Percentiles rank a stretch among this genome's conserved stretches.
Evolutionary conservation across 2,113 vertebrate genomes (phyloP).

Genomic region (Pygoscelis antarcticus): DNA sequence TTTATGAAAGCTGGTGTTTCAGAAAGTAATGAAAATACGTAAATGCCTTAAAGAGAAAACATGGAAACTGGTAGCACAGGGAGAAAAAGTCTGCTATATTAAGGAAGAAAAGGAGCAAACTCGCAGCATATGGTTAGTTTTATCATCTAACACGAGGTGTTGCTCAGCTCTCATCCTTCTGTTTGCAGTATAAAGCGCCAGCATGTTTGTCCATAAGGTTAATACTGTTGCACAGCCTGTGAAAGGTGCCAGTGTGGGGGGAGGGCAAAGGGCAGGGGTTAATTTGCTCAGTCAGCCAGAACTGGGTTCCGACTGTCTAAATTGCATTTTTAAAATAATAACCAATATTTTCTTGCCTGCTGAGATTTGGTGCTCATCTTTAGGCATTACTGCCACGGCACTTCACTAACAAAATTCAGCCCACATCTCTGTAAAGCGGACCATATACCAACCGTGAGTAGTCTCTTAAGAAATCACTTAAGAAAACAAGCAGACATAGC

Average conservation of each 20-base stretch:
- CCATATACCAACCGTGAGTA: background rate
- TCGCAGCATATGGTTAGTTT: background rate
- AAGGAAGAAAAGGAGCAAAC: background rate
- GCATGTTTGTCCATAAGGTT: background rate
- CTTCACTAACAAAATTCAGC: background rate
- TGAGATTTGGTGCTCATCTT: background rate
- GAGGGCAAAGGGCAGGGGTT: background rate
- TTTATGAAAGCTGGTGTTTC: background rate
- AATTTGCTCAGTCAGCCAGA: background rate
- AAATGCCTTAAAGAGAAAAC: background rate
- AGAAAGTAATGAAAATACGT: background rate
- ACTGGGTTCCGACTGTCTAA: background rate
- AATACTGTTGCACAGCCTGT: background rate
- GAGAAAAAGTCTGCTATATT: background rate
- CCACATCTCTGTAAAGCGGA: background rate
- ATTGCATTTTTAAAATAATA: background rate
- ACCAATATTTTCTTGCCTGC: background rate
- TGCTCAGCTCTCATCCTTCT: conserved; percentile 34
- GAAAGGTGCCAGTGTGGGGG: background rate
- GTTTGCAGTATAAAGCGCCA: background rate
- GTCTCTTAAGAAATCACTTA: background rate
- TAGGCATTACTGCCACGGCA: background rate
- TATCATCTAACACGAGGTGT: conserved; percentile 20
- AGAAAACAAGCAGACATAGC: background rate
- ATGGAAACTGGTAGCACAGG: background rate